A percentile compares a stretch with the other conserved stretches of the same genome.
Conservation (phyloP, 2,797 vertebrate species). For the Apogon hyalosoma region DNA sequence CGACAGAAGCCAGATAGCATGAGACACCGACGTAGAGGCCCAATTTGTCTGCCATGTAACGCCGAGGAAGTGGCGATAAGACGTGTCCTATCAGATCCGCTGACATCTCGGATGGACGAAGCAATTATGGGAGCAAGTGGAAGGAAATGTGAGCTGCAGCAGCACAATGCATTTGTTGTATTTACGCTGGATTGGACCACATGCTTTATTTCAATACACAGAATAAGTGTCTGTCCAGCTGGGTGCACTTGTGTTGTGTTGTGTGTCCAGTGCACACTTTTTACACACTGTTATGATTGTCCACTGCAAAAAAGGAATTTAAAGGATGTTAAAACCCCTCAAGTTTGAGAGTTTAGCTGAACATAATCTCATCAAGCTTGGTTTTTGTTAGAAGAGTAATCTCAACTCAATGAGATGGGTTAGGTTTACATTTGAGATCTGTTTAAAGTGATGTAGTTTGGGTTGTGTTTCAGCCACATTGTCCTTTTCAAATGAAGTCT, state of each 20-base stretch:
- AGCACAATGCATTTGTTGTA: conserved; percentile 63
- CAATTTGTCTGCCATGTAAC: conserved; percentile 76
- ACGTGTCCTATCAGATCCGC: conserved; percentile 72
- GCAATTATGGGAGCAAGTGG: conserved; percentile 77
- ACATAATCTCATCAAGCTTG: too few species aligned
- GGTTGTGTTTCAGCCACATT: too few species aligned
- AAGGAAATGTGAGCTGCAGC: conserved; percentile 61
- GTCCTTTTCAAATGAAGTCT: too few species aligned
- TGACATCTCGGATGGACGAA: conserved; percentile 73
- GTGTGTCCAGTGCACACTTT: conserved; percentile 1
- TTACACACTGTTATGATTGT: conserved; percentile 35
- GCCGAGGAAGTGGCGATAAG: conserved; percentile 67
- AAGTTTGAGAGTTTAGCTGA: too few species aligned
- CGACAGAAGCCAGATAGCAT: conserved; percentile 59
- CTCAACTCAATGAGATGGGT: too few species aligned
- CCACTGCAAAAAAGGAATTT: background rate
- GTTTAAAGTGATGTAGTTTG: too few species aligned
- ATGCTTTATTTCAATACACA: conserved; percentile 19
- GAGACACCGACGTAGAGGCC: conserved; percentile 46
- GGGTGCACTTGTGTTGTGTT: background rate
- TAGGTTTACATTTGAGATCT: too few species aligned
- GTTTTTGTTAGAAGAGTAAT: too few species aligned
- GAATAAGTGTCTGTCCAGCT: conserved; percentile 29
- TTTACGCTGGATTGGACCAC: conserved; percentile 53
- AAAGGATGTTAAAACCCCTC: too few species aligned